Conservation (phyloP, 1,140 invertebrate genomes). For the Tenebrio molitor region DNA sequence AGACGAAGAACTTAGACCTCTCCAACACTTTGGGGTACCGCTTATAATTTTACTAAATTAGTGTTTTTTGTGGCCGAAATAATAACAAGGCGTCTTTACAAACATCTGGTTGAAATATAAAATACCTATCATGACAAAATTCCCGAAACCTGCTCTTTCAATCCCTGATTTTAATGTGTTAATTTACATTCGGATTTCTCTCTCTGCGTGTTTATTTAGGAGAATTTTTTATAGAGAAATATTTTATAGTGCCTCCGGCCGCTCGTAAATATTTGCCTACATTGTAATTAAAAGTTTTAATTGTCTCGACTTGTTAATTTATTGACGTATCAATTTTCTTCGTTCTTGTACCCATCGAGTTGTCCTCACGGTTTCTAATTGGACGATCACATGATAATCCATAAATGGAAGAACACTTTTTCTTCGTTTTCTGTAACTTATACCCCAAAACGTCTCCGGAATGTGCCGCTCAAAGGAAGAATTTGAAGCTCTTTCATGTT, state of each 20-base stretch:
- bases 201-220: conserved; percentile 22
- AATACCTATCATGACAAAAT: conserved; percentile 52
- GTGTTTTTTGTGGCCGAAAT: conserved; percentile 48
- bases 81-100: conserved; percentile 53
- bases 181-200: conserved; percentile 52
- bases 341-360: background rate
- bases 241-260: conserved; percentile 34
- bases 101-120: conserved; percentile 55
- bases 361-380: conserved; percentile 20
- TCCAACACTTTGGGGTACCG: conserved; percentile 48
- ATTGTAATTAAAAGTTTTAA: conserved; percentile 40
- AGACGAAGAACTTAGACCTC: conserved; percentile 42
- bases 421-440: conserved; percentile 11
- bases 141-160: conserved; percentile 45
- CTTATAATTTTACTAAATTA: conserved; percentile 56
- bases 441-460: background rate
- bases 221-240: conserved; percentile 20
- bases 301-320: conserved; percentile 40
- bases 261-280: conserved; percentile 41
- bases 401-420: conserved; percentile 5
- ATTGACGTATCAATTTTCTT: conserved; percentile 42
- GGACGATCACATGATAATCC: conserved; percentile 3
- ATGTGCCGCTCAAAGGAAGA: background rate
- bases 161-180: conserved; percentile 53
- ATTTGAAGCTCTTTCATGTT: conserved; percentile 8